These are phyloP conservation scores for Pampusana beccarii DNA, from an alignment of 2,113 vertebrate genomes.

Conservation along the genomic window DNA sequence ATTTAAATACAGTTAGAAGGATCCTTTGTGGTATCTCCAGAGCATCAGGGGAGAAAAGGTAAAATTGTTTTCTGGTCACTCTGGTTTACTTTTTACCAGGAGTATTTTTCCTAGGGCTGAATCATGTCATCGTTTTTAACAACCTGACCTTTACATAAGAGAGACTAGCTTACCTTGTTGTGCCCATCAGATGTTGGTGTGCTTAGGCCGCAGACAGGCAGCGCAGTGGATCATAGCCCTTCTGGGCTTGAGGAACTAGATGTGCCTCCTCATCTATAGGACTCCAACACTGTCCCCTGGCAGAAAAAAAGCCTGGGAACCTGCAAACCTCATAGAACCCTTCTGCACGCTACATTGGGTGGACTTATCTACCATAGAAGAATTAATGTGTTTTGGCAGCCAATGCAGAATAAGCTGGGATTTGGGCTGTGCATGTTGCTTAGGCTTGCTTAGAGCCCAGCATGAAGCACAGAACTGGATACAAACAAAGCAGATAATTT, in stretches of 20 bases:
- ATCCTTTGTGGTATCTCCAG: not conserved
- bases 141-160: not conserved
- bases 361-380: not conserved
- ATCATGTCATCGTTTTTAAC: not conserved
- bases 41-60: not conserved
- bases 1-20: not conserved
- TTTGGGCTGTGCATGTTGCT: not conserved
- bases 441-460: not conserved
- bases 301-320: not conserved
- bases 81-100: not conserved
- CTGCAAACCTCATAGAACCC: not conserved
- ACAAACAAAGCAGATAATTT: not conserved
- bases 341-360: not conserved
- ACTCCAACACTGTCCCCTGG: not conserved
- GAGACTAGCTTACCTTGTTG: not conserved
- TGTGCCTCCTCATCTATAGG: too few species aligned
- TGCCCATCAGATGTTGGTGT: accelerated
- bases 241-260: not conserved
- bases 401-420: not conserved
- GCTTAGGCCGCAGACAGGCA: not conserved
- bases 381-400: not conserved
- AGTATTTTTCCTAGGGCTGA: not conserved
- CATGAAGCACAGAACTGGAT: not conserved
- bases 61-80: not conserved
- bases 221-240: not conserved